Base-by-base conservation (phyloP, 2,113 vertebrate genomes). In the Acrocephalus kingi region DNA sequence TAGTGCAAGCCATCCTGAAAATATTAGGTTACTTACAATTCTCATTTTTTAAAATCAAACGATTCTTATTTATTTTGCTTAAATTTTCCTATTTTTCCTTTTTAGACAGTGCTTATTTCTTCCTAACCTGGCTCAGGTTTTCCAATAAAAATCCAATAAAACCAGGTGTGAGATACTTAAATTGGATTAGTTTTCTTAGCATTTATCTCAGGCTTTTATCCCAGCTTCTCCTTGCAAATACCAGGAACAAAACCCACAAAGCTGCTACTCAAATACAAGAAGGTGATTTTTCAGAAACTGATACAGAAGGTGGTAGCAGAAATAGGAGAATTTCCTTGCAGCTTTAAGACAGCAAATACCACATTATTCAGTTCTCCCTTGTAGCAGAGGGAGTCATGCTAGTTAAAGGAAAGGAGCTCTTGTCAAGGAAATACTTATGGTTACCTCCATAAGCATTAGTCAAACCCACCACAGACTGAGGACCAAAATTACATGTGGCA, bases 81-180 rank as follows among this genome's bases (percentile, higher is more conserved):
- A 91, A 73, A 61, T 84, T 76, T 48, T 84, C 27, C n/a, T 31
- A 2, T 13, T 45, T 77, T 78, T 89, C 9, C 9, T 75, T 90
- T 80, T 45, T 25, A 55, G 13, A 85, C 4, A 4, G 13, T 49
- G 39, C 71, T 89, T 91, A 49, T 73, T 90, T 72, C 49, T 12
- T 28, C 20, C 46, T 24, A 62, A 43, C 30, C 39, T 11, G 7
- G 28, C 28, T 87, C 63, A 78, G 30, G 8, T 49, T 71, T 93
- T 94, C 59, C 76, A 76, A 77, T 77, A 95, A 58, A 87, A 76
- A 64, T 55, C 28, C 61, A 43, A 69, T n/a, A 92, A 91, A 91
- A 39, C 8, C 23, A 55, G 5, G 31, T 91, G 37, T 87, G 61
- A 96, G 66, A 85, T 74, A 89, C 41, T 88, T 89, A 86, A 68